Conservation (phyloP, 2,888 invertebrate species). For the Hydrotaea cyrtoneurina region DNA sequence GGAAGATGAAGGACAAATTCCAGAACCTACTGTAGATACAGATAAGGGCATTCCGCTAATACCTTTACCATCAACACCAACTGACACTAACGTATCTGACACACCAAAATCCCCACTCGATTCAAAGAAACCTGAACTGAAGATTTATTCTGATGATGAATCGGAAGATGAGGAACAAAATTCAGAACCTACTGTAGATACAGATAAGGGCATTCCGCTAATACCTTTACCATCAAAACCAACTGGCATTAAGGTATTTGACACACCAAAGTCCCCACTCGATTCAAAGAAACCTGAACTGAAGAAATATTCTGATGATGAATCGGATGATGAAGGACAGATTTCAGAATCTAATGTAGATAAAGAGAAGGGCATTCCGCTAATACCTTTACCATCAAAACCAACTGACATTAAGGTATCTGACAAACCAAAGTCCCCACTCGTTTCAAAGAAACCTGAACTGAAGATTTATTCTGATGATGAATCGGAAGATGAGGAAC, state of each 20-base stretch:
- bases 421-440: background rate
- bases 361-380: too few species aligned
- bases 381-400: too few species aligned
- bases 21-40: background rate
- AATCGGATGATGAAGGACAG: too few species aligned
- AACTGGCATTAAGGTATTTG: background rate
- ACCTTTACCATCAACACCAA: background rate
- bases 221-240: slow-evolving; percentile 9
- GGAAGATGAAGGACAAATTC: slow-evolving; percentile 27
- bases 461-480: slow-evolving; percentile 37
- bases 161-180: background rate
- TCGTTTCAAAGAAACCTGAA: background rate
- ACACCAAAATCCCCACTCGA: background rate
- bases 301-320: too few species aligned
- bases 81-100: background rate
- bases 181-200: background rate
- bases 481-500: slow-evolving; percentile 41
- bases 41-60: background rate
- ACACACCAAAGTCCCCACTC: slow-evolving; percentile 13
- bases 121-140: slow-evolving; percentile 11
- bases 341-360: too few species aligned
- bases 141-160: background rate
- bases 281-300: background rate
- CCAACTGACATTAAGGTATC: background rate
- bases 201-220: background rate